These are phyloP conservation scores for Pararge aegeria DNA, from an alignment of 1,140 invertebrate genomes.

Conservation along the genomic window DNA sequence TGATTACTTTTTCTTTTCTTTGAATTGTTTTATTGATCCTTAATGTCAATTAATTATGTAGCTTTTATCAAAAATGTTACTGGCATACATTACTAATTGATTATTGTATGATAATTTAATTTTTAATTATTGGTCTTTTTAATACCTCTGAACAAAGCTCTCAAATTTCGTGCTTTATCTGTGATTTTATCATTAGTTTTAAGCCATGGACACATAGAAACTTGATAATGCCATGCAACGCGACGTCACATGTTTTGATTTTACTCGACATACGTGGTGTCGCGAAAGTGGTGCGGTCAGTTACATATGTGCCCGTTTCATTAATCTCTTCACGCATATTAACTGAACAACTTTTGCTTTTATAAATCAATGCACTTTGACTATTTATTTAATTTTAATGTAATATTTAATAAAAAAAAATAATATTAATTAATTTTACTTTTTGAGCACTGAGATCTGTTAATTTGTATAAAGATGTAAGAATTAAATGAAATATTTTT, in stretches of 20 bases:
- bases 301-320: too few species aligned
- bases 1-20: slow-evolving; percentile 6
- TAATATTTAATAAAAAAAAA: too few species aligned
- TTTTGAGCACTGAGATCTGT: slow-evolving; percentile 76
- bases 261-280: too few species aligned
- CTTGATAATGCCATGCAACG: too few species aligned
- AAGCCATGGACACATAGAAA: too few species aligned
- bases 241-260: too few species aligned
- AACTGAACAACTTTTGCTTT: slow-evolving; percentile 64
- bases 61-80: not conserved
- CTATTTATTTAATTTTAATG: slow-evolving; percentile 74
- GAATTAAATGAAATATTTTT: slow-evolving; percentile 40
- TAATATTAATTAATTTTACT: slow-evolving; percentile 50
- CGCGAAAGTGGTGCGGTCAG: too few species aligned
- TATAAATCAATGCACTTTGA: slow-evolving; percentile 66
- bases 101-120: not conserved
- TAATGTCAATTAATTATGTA: not conserved
- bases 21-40: slow-evolving; percentile 2
- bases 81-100: not conserved
- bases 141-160: slow-evolving; percentile 44
- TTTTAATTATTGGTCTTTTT: slow-evolving; percentile 4
- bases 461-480: slow-evolving; percentile 69
- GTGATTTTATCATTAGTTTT: slow-evolving; percentile 72
- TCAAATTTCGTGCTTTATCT: slow-evolving; percentile 67
- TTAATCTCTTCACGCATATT: slow-evolving; percentile 44